These are phyloP conservation scores for Drosophila ezoana DNA, from an alignment of 2,888 invertebrate genomes.

Conservation along the genomic window DNA sequence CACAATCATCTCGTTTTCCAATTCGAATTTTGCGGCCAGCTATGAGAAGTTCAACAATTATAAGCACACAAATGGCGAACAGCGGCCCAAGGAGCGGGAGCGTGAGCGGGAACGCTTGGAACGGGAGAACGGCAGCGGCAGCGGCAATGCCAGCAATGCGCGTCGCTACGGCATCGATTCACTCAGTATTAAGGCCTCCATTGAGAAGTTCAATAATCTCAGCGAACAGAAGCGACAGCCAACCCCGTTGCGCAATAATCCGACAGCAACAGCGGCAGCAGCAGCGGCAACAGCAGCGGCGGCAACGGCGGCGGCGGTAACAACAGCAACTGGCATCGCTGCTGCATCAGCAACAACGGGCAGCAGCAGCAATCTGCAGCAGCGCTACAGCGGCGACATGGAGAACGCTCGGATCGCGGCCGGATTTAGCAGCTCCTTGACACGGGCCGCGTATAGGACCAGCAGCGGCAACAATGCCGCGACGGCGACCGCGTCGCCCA, in stretches of 20 bases:
- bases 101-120: slow-evolving; percentile 27
- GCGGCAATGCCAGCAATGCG: slow-evolving; percentile 43
- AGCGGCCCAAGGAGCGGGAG: slow-evolving; percentile 42
- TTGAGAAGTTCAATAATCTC: slow-evolving; percentile 83
- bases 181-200: slow-evolving; percentile 82
- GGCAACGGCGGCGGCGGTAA: not conserved
- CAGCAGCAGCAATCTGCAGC: slow-evolving; percentile 83
- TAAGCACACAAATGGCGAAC: slow-evolving; percentile 80
- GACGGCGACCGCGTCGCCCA: slow-evolving; percentile 26
- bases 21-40: slow-evolving; percentile 64
- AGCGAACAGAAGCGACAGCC: slow-evolving; percentile 82
- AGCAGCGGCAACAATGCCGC: slow-evolving; percentile 11
- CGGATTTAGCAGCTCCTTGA: slow-evolving; percentile 75
- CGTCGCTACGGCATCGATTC: slow-evolving; percentile 79
- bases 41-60: slow-evolving; percentile 78
- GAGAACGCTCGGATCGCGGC: slow-evolving; percentile 67
- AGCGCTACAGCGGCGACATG: slow-evolving; percentile 64
- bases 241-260: slow-evolving; percentile 25
- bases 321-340: slow-evolving; percentile 1
- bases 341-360: slow-evolving; percentile 34
- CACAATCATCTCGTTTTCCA: slow-evolving; percentile 73
- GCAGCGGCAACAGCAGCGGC: slow-evolving; percentile 7
- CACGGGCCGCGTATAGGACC: slow-evolving; percentile 79
- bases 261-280: slow-evolving; percentile 10
- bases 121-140: slow-evolving; percentile 18